phyloP scores from a whole-genome alignment of 2,797 vertebrate genomes.

The Oreochromis grahami region DNA sequence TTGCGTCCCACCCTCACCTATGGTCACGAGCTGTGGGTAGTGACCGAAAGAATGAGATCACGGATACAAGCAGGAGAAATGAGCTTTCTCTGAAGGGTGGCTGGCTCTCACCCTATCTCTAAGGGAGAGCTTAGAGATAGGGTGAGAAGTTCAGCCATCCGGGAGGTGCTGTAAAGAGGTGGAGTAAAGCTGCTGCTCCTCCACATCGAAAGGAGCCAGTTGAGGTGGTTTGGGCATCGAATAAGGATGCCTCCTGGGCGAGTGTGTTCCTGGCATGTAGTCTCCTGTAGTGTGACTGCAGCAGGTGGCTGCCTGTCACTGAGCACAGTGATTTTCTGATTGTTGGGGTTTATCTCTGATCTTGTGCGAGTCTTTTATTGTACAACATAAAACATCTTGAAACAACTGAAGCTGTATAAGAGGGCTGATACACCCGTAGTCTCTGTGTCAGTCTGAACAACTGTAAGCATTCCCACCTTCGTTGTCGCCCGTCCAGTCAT shows the following conservation, averaged over 20 bases:
- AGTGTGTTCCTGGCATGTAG: no score
- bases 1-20: background rate
- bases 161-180: background rate
- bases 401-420: background rate
- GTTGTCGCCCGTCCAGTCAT: slow-evolving; percentile 16
- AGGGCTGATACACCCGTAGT: accelerated
- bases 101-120: no score
- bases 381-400: background rate
- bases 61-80: accelerated
- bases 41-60: accelerated
- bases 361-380: background rate
- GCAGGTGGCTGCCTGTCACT: background rate
- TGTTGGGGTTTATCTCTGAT: background rate
- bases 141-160: background rate
- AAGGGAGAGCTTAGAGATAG: no score
- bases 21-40: background rate
- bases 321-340: background rate
- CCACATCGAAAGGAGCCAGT: background rate
- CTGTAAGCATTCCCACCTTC: slow-evolving; percentile 43
- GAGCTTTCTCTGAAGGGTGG: accelerated
- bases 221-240: no score
- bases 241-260: no score
- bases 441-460: background rate
- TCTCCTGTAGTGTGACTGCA: no score
- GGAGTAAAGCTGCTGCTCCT: background rate